A percentile compares a stretch with the other conserved stretches of the same genome.
Evolutionary conservation across 2,113 vertebrate genomes (phyloP).

Genomic region (Mandrillus leucophaeus): DNA sequence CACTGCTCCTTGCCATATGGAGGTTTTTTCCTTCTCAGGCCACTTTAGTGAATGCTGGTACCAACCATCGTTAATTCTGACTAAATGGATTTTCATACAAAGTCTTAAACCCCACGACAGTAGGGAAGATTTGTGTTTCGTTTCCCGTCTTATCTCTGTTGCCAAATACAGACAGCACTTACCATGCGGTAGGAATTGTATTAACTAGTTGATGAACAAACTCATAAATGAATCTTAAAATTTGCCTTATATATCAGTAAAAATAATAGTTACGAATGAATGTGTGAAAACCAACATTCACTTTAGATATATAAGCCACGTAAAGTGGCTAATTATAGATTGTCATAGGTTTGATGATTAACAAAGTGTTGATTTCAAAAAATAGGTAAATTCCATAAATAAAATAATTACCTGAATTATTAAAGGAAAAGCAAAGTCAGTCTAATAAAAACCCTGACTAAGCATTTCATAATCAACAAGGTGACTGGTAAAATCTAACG

Average conservation of each 20-base stretch:
- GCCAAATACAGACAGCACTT: not conserved
- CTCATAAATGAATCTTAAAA: not conserved
- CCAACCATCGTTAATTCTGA: not conserved
- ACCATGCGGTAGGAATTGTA: not conserved
- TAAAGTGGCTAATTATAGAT: conserved; percentile 22
- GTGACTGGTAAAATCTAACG: not conserved
- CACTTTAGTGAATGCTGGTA: not conserved
- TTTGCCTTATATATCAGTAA: not conserved
- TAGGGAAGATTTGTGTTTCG: not conserved
- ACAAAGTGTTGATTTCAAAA: conserved; percentile 36
- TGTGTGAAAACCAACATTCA: conserved; percentile 8
- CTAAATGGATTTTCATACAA: not conserved
- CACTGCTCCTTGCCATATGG: no score
- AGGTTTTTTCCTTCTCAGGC: not conserved
- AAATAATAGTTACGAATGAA: not conserved
- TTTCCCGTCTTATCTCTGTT: not conserved
- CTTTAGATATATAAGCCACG: not conserved
- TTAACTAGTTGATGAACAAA: not conserved
- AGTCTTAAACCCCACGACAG: not conserved
- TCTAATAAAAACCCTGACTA: conserved; percentile 57
- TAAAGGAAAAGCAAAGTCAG: not conserved
- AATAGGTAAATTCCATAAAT: not conserved
- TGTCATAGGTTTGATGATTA: not conserved
- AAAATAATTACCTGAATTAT: not conserved
- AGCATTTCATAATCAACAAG: conserved; percentile 46